Conservation (phyloP, 2,113 vertebrate species). For the Oryzias curvinotus region DNA sequence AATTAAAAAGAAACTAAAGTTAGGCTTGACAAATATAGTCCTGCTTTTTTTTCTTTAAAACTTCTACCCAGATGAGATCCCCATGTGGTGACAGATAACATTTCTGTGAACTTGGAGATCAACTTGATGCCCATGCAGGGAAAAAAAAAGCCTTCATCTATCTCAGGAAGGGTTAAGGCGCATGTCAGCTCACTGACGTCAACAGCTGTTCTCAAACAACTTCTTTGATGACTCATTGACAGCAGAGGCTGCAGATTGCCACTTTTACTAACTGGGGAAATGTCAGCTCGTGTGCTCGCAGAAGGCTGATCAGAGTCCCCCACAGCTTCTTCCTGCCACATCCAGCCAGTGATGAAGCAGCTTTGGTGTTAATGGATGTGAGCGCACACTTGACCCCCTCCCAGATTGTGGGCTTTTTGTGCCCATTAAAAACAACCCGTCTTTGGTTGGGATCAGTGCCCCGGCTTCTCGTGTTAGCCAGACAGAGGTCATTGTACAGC, state of each 20-base stretch:
- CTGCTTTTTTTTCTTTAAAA: background rate
- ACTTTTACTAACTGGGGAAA: conserved; percentile 63
- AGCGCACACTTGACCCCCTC: conserved; percentile 60
- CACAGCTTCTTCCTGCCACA: conserved; percentile 49
- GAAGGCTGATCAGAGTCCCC: conserved; percentile 56
- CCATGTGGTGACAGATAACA: conserved; percentile 32
- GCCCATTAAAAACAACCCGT: conserved; percentile 49
- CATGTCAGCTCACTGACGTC: conserved; percentile 62
- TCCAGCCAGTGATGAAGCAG: conserved; percentile 56
- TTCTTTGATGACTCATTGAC: conserved; percentile 74
- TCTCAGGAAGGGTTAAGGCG: conserved; percentile 56
- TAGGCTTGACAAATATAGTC: background rate
- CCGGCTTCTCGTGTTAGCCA: conserved; percentile 37
- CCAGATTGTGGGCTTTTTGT: conserved; percentile 56
- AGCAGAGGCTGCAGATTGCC: conserved; percentile 59
- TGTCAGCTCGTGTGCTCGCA: conserved; percentile 48
- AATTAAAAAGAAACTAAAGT: no score
- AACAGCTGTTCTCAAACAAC: conserved; percentile 74
- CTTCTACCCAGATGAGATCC: conserved; percentile 14
- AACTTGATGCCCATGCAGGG: conserved; percentile 42
- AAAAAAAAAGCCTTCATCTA: conserved; percentile 35
- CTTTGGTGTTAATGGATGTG: conserved; percentile 67
- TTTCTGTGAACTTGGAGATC: conserved; percentile 51
- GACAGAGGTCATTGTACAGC: conserved; percentile 59
- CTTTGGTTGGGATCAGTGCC: conserved; percentile 58